phyloP scores from a whole-genome alignment of 2,797 vertebrate species.

The Chloroceryle amazona region DNA sequence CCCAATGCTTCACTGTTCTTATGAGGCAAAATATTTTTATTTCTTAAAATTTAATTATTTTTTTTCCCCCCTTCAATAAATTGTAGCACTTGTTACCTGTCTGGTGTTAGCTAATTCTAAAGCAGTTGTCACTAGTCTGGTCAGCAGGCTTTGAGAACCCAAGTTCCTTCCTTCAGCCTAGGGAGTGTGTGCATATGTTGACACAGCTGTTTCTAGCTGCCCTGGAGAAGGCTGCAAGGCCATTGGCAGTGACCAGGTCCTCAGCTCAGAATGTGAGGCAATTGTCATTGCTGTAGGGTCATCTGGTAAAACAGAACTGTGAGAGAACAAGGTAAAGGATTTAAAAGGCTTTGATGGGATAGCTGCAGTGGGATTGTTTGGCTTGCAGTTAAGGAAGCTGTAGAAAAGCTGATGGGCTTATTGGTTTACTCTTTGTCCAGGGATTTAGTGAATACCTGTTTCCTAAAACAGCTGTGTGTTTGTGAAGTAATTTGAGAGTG shows the following conservation, averaged over 20 bases:
- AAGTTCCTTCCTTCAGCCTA: neutral
- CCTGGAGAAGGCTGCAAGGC: neutral
- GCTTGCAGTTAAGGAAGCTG: neutral
- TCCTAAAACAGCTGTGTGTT: neutral
- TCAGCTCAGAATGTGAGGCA: neutral
- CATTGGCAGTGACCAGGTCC: neutral
- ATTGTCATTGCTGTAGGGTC: neutral
- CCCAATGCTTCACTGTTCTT: neutral
- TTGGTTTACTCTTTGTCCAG: neutral
- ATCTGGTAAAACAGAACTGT: neutral
- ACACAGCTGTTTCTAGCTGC: neutral
- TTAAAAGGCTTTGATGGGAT: neutral
- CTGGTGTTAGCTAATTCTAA: neutral
- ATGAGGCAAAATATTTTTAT: neutral
- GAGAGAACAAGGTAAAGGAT: neutral
- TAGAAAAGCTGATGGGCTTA: neutral
- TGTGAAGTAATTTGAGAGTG: neutral
- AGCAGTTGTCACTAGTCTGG: neutral
- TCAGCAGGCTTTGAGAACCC: neutral
- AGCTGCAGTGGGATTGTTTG: neutral
- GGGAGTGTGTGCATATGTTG: neutral
- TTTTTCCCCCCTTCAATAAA: rapidly evolving
- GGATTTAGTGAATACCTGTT: neutral
- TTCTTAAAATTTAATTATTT: neutral
- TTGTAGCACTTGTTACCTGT: neutral